Evolutionary conservation across 2,888 invertebrate genomes (phyloP).

Genomic region (Netelia inedita): DNA sequence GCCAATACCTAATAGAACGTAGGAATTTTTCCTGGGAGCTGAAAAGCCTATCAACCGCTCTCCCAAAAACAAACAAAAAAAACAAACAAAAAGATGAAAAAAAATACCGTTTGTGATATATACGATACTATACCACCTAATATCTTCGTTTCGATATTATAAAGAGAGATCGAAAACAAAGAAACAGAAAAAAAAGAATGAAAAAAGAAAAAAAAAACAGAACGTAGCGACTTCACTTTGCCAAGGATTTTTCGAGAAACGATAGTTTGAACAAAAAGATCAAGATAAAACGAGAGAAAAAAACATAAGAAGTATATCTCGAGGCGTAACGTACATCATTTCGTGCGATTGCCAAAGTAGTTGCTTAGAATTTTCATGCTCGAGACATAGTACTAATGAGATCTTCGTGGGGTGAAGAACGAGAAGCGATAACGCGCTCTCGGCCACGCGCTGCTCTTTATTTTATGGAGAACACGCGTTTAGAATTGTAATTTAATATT

Average conservation of each 20-base stretch:
- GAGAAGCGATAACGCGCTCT: conserved; percentile 11
- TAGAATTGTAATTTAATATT: conserved; percentile 55
- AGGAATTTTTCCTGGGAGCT: conserved; percentile 62
- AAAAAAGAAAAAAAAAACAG: conserved; percentile 50
- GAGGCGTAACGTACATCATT: conserved; percentile 57
- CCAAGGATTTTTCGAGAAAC: conserved; percentile 57
- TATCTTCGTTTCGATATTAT: conserved; percentile 68
- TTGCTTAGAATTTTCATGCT: conserved; percentile 71
- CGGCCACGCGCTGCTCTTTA: conserved; percentile 25
- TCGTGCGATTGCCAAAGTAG: conserved; percentile 70
- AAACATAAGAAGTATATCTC: conserved; percentile 61
- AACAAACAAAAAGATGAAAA: conserved; percentile 61
- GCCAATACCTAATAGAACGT: conserved; percentile 68
- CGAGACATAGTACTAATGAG: conserved; percentile 53
- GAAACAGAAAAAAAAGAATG: conserved; percentile 41
- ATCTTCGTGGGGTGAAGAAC: conserved; percentile 41
- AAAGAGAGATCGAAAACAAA: conserved; percentile 43
- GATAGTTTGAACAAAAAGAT: conserved; percentile 58
- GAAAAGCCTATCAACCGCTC: conserved; percentile 40
- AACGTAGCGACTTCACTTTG: conserved; percentile 60
- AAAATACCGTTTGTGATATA: conserved; percentile 73
- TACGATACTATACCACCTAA: conserved; percentile 68
- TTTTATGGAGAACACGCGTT: conserved; percentile 34
- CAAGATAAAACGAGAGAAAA: conserved; percentile 38
- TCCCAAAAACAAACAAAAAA: conserved; percentile 44